These are phyloP conservation scores for Metopia argyrocephala DNA, from an alignment of 2,888 invertebrate species.

Conservation along the genomic window DNA sequence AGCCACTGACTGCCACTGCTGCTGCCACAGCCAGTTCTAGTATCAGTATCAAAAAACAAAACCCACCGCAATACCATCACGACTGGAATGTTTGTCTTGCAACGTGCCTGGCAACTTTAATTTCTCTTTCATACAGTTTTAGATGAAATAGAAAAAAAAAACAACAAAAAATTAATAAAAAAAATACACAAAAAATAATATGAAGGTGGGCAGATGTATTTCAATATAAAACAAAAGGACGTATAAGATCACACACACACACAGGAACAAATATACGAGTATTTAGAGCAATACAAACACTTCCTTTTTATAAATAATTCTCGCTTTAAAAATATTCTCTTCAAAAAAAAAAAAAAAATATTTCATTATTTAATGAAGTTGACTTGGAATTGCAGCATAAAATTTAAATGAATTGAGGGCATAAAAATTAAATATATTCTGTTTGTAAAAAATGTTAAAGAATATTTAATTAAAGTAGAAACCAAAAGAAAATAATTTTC, in stretches of 20 bases:
- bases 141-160: conserved; percentile 14
- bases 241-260: background rate
- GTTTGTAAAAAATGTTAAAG: too few species aligned
- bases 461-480: conserved; percentile 57
- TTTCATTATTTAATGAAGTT: conserved; percentile 23
- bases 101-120: conserved; percentile 62
- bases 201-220: conserved; percentile 48
- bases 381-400: conserved; percentile 21
- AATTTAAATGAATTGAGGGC: background rate
- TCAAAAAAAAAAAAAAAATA: background rate
- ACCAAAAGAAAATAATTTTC: conserved; percentile 2
- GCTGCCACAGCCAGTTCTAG: background rate
- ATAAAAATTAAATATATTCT: background rate
- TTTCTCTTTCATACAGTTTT: conserved; percentile 39
- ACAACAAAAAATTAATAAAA: background rate
- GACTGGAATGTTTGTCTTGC: conserved; percentile 48
- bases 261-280: background rate
- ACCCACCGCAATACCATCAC: conserved; percentile 17
- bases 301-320: conserved; percentile 35
- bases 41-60: background rate
- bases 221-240: conserved; percentile 34
- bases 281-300: too few species aligned
- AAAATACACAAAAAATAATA: conserved; percentile 1
- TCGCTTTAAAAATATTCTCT: conserved; percentile 30
- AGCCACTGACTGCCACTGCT: background rate